phyloP scores from a whole-genome alignment of 2,888 invertebrate species.

The Kryphioiulus occultus region DNA sequence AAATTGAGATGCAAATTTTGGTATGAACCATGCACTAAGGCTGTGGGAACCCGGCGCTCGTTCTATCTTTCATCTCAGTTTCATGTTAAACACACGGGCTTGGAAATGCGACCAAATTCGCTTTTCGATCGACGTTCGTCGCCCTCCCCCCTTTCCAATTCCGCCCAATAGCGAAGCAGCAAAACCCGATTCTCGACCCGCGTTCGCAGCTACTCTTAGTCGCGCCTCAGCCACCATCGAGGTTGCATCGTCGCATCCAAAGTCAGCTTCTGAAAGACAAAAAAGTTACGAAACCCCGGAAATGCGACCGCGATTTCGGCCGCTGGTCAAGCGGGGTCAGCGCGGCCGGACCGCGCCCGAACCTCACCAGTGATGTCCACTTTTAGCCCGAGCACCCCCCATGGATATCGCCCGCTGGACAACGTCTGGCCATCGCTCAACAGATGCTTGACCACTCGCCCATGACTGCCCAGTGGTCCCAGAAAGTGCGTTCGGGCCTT shows the following conservation, averaged over 20 bases:
- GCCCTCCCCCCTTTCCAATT: neutral
- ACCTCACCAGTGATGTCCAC: neutral
- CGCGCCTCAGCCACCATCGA: neutral
- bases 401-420: neutral
- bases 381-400: neutral
- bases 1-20: too few species aligned
- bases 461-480: neutral
- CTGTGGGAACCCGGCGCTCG: too few species aligned
- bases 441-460: neutral
- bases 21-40: too few species aligned
- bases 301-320: neutral
- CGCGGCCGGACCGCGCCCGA: neutral
- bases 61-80: neutral
- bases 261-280: neutral
- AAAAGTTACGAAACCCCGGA: neutral
- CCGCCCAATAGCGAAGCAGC: neutral
- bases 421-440: neutral
- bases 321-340: neutral
- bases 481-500: neutral
- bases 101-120: conserved; percentile 14
- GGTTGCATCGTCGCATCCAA: neutral
- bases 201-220: neutral
- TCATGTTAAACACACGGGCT: neutral
- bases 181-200: neutral
- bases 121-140: neutral